Percentiles rank a stretch among this genome's conserved stretches.
phyloP scores from a whole-genome alignment of 2,888 invertebrate genomes.

The Cheilosia soror region DNA sequence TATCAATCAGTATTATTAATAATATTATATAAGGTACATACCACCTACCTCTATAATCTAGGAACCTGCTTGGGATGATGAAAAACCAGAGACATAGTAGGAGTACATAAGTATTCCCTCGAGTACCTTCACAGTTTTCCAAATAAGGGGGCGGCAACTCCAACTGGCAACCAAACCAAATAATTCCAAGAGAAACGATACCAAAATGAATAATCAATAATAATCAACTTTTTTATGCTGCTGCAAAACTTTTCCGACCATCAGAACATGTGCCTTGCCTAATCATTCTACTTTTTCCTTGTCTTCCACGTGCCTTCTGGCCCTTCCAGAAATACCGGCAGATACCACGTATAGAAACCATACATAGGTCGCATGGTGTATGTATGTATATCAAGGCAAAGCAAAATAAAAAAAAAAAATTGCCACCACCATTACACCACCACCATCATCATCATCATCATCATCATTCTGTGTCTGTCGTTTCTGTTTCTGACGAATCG shows the following conservation, averaged over 20 bases:
- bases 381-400: conserved; percentile 10
- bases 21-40: too few relatives aligned
- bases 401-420: neutral
- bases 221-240: conserved; percentile 23
- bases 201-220: conserved; percentile 37
- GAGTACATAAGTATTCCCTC: too few relatives aligned
- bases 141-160: too few relatives aligned
- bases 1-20: too few relatives aligned
- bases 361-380: neutral
- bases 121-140: too few relatives aligned
- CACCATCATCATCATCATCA: conserved; percentile 13
- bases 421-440: neutral
- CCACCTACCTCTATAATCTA: too few relatives aligned
- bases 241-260: conserved; percentile 46
- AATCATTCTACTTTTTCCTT: conserved; percentile 26
- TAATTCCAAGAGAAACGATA: conserved; percentile 18
- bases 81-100: too few relatives aligned
- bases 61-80: too few relatives aligned
- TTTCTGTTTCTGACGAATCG: conserved; percentile 37
- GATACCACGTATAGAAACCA: conserved; percentile 11
- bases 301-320: conserved; percentile 10
- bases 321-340: conserved; percentile 51
- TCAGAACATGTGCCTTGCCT: conserved; percentile 56
- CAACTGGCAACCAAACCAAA: conserved; percentile 9
- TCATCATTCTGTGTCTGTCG: conserved; percentile 23